Conservation (phyloP, 1,140 invertebrate species). For the Teleopsis dalmanni region DNA sequence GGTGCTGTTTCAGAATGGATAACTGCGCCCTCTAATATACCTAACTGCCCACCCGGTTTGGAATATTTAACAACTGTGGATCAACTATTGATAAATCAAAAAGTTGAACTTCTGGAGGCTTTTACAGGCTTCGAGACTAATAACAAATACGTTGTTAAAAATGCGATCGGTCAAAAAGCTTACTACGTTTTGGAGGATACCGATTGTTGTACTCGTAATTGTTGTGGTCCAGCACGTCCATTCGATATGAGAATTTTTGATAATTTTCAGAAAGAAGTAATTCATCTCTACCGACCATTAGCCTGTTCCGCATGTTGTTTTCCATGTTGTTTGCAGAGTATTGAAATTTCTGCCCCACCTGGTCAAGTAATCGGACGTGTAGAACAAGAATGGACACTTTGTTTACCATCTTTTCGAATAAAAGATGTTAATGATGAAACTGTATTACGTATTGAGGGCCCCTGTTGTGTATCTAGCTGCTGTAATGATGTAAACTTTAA, state of each 20-base stretch:
- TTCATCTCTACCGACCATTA: slow-evolving; percentile 65
- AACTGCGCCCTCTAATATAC: slow-evolving; percentile 61
- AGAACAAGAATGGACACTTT: slow-evolving; percentile 78
- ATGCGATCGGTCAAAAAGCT: slow-evolving; percentile 67
- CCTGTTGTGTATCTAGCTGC: slow-evolving; percentile 68
- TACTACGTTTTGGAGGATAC: slow-evolving; percentile 80
- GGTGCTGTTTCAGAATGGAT: too few species aligned
- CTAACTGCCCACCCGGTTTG: slow-evolving; percentile 81
- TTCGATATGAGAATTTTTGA: slow-evolving; percentile 85
- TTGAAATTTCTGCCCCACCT: slow-evolving; percentile 66
- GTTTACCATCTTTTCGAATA: slow-evolving; percentile 67
- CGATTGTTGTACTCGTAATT: slow-evolving; percentile 68
- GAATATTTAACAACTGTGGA: slow-evolving; percentile 90
- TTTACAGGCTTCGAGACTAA: slow-evolving; percentile 81
- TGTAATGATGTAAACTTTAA: slow-evolving; percentile 73
- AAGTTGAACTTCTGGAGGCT: slow-evolving; percentile 76
- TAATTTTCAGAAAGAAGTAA: slow-evolving; percentile 64
- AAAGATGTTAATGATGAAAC: slow-evolving; percentile 68
- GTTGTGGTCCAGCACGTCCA: slow-evolving; percentile 65
- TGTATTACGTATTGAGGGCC: slow-evolving; percentile 76
- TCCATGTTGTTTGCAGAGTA: slow-evolving; percentile 78
- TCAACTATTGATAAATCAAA: slow-evolving; percentile 79
- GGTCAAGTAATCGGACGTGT: slow-evolving; percentile 68
- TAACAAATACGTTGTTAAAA: slow-evolving; percentile 80
- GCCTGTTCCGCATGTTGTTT: slow-evolving; percentile 72